phyloP scores from a whole-genome alignment of 2,797 vertebrate genomes.

The Pelochelys cantorii region DNA sequence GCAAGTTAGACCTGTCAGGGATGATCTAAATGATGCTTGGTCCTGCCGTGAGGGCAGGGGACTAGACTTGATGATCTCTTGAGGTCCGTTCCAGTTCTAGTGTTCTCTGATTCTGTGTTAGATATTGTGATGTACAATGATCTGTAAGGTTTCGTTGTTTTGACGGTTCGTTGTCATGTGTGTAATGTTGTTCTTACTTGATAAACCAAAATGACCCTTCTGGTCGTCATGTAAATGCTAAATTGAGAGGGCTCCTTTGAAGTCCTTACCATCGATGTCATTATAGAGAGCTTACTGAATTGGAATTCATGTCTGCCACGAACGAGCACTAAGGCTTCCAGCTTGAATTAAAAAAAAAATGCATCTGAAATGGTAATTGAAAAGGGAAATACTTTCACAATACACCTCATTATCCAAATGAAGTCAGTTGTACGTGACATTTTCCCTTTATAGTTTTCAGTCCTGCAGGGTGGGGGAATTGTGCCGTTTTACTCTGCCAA shows the following conservation, averaged over 20 bases:
- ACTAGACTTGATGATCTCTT: too few species aligned
- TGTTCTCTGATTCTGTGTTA: too few species aligned
- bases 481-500: too few species aligned
- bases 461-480: too few species aligned
- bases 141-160: not conserved
- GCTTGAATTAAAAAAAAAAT: not conserved
- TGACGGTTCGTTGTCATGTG: rapidly evolving
- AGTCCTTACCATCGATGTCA: not conserved
- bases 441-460: not conserved
- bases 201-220: not conserved
- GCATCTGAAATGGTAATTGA: not conserved
- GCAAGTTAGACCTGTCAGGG: too few species aligned
- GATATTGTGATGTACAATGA: not conserved
- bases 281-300: not conserved
- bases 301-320: not conserved
- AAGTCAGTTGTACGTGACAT: not conserved
- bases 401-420: not conserved
- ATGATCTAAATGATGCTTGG: too few species aligned
- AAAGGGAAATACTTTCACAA: not conserved
- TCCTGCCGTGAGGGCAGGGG: too few species aligned
- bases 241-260: not conserved
- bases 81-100: too few species aligned
- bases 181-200: not conserved
- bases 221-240: not conserved
- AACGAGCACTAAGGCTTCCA: not conserved